Percentiles rank a stretch among this genome's conserved stretches.
phyloP scores from a whole-genome alignment of 2,888 invertebrate genomes.

The Scaptomyza parva region DNA sequence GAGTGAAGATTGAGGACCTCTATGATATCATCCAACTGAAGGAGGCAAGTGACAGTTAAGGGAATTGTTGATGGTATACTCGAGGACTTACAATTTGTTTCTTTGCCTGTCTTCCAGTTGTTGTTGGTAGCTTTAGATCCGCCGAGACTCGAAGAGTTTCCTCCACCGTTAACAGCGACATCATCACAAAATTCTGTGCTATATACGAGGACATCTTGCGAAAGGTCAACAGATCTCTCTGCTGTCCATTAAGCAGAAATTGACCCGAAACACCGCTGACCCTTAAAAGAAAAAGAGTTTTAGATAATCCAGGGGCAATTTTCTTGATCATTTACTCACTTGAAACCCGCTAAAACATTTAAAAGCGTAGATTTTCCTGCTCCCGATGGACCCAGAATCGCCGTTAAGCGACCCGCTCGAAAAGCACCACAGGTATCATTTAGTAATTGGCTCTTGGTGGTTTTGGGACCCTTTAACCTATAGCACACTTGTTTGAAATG shows the following conservation, averaged over 20 bases:
- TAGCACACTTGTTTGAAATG: slow-evolving; percentile 77
- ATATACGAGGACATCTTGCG: slow-evolving; percentile 90
- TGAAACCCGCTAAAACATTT: slow-evolving; percentile 90
- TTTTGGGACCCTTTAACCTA: slow-evolving; percentile 53
- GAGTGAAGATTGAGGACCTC: slow-evolving; percentile 89
- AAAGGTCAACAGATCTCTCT: slow-evolving; percentile 88
- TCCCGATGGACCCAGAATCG: slow-evolving; percentile 89
- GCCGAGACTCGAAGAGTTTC: slow-evolving; percentile 94
- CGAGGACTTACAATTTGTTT: slow-evolving; percentile 87
- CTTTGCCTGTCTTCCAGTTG: slow-evolving; percentile 87
- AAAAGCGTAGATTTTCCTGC: slow-evolving; percentile 92
- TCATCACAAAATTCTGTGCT: slow-evolving; percentile 93
- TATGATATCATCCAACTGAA: slow-evolving; percentile 92
- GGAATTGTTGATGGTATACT: neutral
- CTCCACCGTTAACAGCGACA: slow-evolving; percentile 91
- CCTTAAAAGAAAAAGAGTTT: slow-evolving; percentile 43
- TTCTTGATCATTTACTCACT: slow-evolving; percentile 84
- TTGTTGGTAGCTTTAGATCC: slow-evolving; percentile 91
- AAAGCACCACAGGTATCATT: slow-evolving; percentile 87
- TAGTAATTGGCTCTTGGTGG: slow-evolving; percentile 84
- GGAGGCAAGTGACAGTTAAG: neutral
- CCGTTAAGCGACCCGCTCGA: slow-evolving; percentile 87
- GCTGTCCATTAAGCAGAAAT: slow-evolving; percentile 89
- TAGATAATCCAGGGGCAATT: too few species aligned
- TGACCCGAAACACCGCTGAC: slow-evolving; percentile 86